Percentiles rank a stretch among this genome's conserved stretches.
These are phyloP conservation scores for Epinephelus fuscoguttatus DNA, from an alignment of 2,113 vertebrate species.

Conservation along the genomic window DNA sequence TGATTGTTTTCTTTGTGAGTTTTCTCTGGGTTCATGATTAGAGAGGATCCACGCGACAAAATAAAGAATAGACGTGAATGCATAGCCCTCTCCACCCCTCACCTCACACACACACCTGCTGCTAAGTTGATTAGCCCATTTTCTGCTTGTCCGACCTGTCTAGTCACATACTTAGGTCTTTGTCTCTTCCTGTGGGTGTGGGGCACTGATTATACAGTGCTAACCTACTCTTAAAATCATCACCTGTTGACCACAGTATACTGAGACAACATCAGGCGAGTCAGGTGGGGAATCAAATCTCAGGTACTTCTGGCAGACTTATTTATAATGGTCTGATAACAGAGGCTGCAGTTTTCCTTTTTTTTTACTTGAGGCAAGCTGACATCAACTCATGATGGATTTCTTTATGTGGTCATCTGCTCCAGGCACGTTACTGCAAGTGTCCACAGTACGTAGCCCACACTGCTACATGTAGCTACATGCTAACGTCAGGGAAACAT, in stretches of 20 bases:
- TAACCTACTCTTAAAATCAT: too few species aligned
- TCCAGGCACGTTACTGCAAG: too few species aligned
- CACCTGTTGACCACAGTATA: not conserved
- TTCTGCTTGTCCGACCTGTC: slow-evolving; percentile 8
- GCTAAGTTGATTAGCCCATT: not conserved
- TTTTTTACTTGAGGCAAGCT: too few species aligned
- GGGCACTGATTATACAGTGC: not conserved
- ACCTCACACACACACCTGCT: not conserved
- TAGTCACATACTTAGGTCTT: slow-evolving; percentile 17
- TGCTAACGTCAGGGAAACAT: too few species aligned
- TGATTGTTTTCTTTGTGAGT: not conserved
- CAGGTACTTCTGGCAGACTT: not conserved
- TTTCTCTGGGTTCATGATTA: not conserved
- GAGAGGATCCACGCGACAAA: not conserved
- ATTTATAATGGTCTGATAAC: not conserved
- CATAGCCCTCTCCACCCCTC: not conserved
- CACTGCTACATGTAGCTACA: too few species aligned
- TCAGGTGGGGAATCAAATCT: not conserved
- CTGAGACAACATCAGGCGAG: not conserved
- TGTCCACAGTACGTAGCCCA: too few species aligned
- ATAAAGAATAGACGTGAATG: not conserved
- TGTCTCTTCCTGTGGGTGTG: not conserved
- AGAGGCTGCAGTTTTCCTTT: not conserved
- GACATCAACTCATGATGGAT: too few species aligned
- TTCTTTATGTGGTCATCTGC: too few species aligned